Evolutionary conservation across 2,888 invertebrate species (phyloP).

Genomic region (Sinopyrophorus schimmeli): DNA sequence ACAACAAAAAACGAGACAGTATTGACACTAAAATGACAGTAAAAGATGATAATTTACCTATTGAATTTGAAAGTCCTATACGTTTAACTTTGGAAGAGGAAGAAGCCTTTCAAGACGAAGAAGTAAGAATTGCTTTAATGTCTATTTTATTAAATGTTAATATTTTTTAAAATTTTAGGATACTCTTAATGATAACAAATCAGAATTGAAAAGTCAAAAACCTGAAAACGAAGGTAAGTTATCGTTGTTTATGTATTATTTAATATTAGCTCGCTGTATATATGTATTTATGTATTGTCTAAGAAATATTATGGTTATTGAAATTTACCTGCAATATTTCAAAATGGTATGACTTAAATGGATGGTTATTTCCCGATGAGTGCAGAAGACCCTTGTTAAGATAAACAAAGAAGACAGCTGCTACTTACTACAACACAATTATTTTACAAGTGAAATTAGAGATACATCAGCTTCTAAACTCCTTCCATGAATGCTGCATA

Average conservation of each 20-base stretch:
- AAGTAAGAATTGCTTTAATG: slow-evolving; percentile 5
- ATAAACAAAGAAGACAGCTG: too few species aligned
- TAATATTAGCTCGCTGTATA: not conserved
- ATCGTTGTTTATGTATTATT: not conserved
- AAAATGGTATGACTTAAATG: not conserved
- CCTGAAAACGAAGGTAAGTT: slow-evolving; percentile 11
- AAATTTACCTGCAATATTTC: slow-evolving; percentile 19
- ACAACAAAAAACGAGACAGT: too few species aligned
- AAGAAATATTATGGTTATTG: slow-evolving; percentile 13
- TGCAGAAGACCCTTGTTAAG: too few species aligned
- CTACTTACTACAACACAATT: too few species aligned
- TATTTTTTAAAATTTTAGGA: too few species aligned
- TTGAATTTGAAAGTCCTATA: slow-evolving; percentile 38
- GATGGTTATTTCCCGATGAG: too few species aligned
- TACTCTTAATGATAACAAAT: too few species aligned
- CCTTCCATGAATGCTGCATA: too few species aligned
- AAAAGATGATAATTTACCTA: slow-evolving; percentile 33
- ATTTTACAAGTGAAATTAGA: too few species aligned
- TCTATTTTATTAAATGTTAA: too few species aligned
- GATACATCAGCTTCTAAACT: too few species aligned
- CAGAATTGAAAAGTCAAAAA: slow-evolving; percentile 3
- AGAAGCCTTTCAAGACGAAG: slow-evolving; percentile 47
- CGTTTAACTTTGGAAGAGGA: slow-evolving; percentile 48
- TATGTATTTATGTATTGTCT: slow-evolving; percentile 9
- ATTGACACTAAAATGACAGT: slow-evolving; percentile 28